Evolutionary conservation across 2,113 vertebrate genomes (phyloP), one percentile per base, ranked within the genome.

Genomic region (Misgurnus anguillicaudatus): DNA sequence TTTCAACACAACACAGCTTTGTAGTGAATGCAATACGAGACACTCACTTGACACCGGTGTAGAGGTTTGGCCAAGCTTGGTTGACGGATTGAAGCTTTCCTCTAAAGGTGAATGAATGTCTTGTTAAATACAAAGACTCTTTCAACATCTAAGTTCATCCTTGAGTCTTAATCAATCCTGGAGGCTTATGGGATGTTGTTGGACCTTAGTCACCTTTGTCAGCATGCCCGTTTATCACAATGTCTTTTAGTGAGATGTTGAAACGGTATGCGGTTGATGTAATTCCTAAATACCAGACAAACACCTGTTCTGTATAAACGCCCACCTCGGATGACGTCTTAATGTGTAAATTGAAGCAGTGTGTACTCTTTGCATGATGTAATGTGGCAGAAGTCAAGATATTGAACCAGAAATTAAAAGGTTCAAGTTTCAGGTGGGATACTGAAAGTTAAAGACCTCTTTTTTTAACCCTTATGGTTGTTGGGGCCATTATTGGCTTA

Each of bases 111-210:
- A 81, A 87, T 58, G 78, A 60, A 39, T 58, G 63, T 73, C 74
- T 81, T 69, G 16, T 65, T 78, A 86, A 85, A 88, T 73, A 85
- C 47, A 53, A 60, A 69, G 13, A 21, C 65, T 77, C 71, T 84
- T 85, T 84, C 65, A 82, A 85, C 61, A 57, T 58, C 79, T 66
- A 13, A 6, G n/a, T 65, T 62, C 14, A 72, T 75, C 77, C 53
- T 47, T 5, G 64, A 60, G 55, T 69, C 63, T 38, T 38, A 74
- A 62, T 83, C 67, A 74, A 80, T 69, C 68, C 70, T 41, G 53
- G 24, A 61, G 67, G 57, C 53, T 79, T 70, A 42, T 48, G 57
- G 64, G 42, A 47, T 89, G 87, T 87, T 88, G 79, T 82, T 87
- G 67, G 67, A 69, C 72, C 69, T 67, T 82, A 83, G 81, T 83